Evolutionary conservation across 2,888 invertebrate species (phyloP), one percentile per base, ranked within the genome.

Genomic region (Oxyteleia sp.): DNA sequence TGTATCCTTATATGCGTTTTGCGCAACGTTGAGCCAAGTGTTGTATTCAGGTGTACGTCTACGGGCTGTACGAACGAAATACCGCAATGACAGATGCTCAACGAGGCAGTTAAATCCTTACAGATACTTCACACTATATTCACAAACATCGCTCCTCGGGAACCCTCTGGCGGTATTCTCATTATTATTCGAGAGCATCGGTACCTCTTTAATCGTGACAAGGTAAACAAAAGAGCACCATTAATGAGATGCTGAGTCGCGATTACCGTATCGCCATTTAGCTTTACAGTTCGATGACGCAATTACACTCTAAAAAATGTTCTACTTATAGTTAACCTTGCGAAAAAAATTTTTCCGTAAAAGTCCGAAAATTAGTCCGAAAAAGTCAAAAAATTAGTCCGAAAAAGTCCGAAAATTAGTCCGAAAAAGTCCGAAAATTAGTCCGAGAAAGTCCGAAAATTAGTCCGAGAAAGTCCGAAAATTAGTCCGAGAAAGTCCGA

Each of bases 81-180:
- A 84, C 85, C 78, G 84, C 87, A 76, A 68, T 81, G 85, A 84
- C 87, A 85, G 87, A 87, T 85, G 87, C 85, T 80, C 78, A 82
- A 85, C 81, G 78, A 68, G 76, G 74, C 64, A 85, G 84, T 72
- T 84, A 84, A 87, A 87, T 82, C 86, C 85, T 84, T 79, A 78
- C 72, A 32, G 84, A 74, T 84, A 82, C 74, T 78, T 84, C 78
- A 81, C 84, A 81, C 81, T 81, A 74, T 76, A 74, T 84, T 81
- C 84, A 57, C 68, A 74, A 78, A 79, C 84, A 74, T 78, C 59
- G 69, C 61, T 53, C 53, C 41, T 41, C 75, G 69, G 57, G 71
- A 68, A 47, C 81, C 84, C 80, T 76, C 57, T 1, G 81, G 78
- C 64, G 29, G 64, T 57, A 74, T 74, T 74, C 81, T 81, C 76